phyloP scores from a whole-genome alignment of 64 coral and sea anemone genomes.

The Stichodactyla mertensii region DNA sequence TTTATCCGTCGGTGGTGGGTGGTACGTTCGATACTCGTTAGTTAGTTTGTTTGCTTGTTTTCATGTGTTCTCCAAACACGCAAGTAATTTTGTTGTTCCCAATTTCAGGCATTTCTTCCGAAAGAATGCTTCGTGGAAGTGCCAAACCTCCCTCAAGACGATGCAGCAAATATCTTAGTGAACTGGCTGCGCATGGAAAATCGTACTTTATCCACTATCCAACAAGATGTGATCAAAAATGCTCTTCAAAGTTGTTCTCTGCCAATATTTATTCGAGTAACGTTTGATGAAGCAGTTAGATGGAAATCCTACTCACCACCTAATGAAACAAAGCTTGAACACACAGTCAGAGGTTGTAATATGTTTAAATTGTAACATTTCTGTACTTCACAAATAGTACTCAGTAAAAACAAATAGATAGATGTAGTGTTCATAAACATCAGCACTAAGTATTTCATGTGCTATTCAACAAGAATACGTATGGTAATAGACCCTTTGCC shows the following conservation, averaged over 20 bases:
- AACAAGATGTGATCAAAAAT: conserved; percentile 38
- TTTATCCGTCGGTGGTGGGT: too few relatives aligned
- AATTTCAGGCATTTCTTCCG: conserved; percentile 53
- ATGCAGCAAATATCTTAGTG: conserved; percentile 65
- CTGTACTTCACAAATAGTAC: too few relatives aligned
- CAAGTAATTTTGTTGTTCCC: neutral
- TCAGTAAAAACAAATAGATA: too few relatives aligned
- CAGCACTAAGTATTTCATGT: too few relatives aligned
- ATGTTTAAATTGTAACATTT: neutral
- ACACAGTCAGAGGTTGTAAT: conserved; percentile 67
- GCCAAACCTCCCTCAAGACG: conserved; percentile 69
- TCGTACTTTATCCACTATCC: conserved; percentile 48
- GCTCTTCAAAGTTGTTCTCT: conserved; percentile 72
- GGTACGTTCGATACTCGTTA: too few relatives aligned
- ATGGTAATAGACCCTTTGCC: too few relatives aligned
- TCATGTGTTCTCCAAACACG: too few relatives aligned
- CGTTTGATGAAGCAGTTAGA: conserved; percentile 84
- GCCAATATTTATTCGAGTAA: conserved; percentile 83
- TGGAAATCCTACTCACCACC: conserved; percentile 78
- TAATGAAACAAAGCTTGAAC: conserved; percentile 56
- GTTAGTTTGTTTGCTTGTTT: too few relatives aligned
- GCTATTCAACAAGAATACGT: too few relatives aligned
- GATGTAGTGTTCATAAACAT: too few relatives aligned
- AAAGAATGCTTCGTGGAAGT: conserved; percentile 71
- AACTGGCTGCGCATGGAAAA: conserved; percentile 62